Evolutionary conservation across 2,888 invertebrate genomes (phyloP).

Genomic region (Hypercompe scribonia): DNA sequence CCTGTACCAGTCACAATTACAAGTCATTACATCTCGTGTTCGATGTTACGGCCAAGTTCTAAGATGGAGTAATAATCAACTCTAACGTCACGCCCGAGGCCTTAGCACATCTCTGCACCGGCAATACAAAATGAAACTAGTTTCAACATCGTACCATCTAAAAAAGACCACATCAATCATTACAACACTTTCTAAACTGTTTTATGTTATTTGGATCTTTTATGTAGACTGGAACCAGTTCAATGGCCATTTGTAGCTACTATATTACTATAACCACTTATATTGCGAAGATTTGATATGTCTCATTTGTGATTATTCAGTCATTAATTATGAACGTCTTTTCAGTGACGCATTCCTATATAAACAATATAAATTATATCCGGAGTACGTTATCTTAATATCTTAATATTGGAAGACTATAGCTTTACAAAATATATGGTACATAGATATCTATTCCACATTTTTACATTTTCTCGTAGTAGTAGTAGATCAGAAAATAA

Average conservation of each 20-base stretch:
- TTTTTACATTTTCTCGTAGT: too few relatives aligned
- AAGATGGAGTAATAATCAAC: slow-evolving; percentile 47
- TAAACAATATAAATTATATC: too few relatives aligned
- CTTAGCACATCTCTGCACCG: slow-evolving; percentile 37
- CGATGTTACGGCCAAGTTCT: slow-evolving; percentile 34
- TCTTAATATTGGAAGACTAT: too few relatives aligned
- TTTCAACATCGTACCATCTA: slow-evolving; percentile 71
- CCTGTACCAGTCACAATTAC: slow-evolving; percentile 32
- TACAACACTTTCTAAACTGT: slow-evolving; percentile 78
- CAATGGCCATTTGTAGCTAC: slow-evolving; percentile 36
- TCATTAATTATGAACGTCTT: not conserved
- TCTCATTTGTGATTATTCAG: slow-evolving; percentile 15
- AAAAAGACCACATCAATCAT: slow-evolving; percentile 76
- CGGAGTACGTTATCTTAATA: too few relatives aligned
- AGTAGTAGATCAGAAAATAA: too few relatives aligned
- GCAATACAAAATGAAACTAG: slow-evolving; percentile 56
- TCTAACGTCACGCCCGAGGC: slow-evolving; percentile 62
- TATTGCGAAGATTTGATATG: slow-evolving; percentile 21
- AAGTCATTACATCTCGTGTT: slow-evolving; percentile 29
- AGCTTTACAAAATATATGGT: not conserved
- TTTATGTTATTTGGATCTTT: slow-evolving; percentile 61
- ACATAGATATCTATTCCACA: too few relatives aligned
- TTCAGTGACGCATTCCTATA: too few relatives aligned
- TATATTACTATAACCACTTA: slow-evolving; percentile 25
- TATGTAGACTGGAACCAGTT: slow-evolving; percentile 45